Base-by-base conservation (phyloP, 1,140 invertebrate species). In the Gryon sp. region DNA sequence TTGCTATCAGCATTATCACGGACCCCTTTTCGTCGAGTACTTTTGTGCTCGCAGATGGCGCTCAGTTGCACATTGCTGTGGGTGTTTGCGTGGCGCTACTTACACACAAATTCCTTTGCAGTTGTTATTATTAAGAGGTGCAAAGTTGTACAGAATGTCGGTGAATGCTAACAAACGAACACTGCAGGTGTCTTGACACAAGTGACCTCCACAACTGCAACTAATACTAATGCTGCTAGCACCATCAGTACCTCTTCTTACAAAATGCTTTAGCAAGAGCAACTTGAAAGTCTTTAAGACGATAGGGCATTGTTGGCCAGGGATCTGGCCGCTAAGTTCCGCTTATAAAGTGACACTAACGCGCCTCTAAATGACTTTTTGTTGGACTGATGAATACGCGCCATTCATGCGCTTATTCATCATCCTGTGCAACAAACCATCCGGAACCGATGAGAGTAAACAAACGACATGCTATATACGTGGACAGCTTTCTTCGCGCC, bases 131-230 rank as follows among this genome's bases (percentile, higher is more conserved):
- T 52, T 69, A 76, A 69, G 73, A 76, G 65, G 73, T 69, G 73
- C 59, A 76, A 76, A 76, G 62, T n/a, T 76, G 63, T 59, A 62
- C 63, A 41, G 45, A 74, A 75, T 66, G 72, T 68, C 40, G 46
- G 57, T 45, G 74, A 65, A 62, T 66, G 66, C 74, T 66, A 77
- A 72, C 74, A 66, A 77, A 66, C 66, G 50, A 53, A 40, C 53
- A 72, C 68, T 68, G 60, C 65, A 76, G 65, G 74, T 76, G 74
- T 60, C 50, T 50, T 4, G 24, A 41, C 38, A 72, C 45, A 65
- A 70, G 60, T 72, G 48, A 72, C 63, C 73, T 76, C 48, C 65
- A 65, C 63, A 63, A 76, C 66, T 48, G 70, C n/a, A n/a, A n/a
- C n/a, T n/a, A n/a, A n/a, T n/a, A n/a, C n/a, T n/a, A n/a, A n/a